Evolutionary conservation across 2,797 vertebrate genomes (phyloP), one percentile per base, ranked within the genome.

Genomic region (Notolabrus celidotus): DNA sequence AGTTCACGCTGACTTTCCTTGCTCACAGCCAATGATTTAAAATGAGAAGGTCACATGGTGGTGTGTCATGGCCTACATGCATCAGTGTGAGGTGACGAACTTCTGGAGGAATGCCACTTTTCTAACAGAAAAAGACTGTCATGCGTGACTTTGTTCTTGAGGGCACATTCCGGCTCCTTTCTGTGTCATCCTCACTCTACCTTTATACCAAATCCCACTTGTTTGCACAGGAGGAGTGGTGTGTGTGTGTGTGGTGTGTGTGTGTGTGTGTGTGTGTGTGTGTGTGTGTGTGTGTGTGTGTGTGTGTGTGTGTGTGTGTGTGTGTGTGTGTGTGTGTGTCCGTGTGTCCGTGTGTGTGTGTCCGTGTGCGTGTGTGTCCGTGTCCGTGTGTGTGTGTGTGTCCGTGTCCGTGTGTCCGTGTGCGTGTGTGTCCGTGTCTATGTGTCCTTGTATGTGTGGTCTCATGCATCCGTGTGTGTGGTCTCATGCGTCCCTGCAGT

Each of bases 131-230:
- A 72, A 45, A 46, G 7, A 27, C 23, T 11, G 34, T 46, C 45
- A 50, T 36, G 19, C 31, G 34, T 47, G 55, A 62, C 42, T 27
- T 12, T 49, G 34, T 71, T 47, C 0, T 9, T 68, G 31, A 3
- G 23, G 31, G 22, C 22, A 43, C 9, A 53, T 58, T 70, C 22
- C 42, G 42, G 19, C 42, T 17, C 36, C 56, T 31, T 55, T 62
- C 51, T 64, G 16, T 71, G 75, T 75, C 73, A 67, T 42, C 19
- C 50, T 50, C 27, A 41, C 64, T 73, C 52, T 62, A 57, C 77
- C 55, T 76, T 86, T 69, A 74, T 79, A 52, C 67, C 17, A 33
- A 81, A 67, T 61, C 59, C 51, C 69, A 75, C 61, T 67, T 71
- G 78, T 91, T 83, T 72, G 57, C 66, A 64, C 33, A 61, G 49